These are phyloP conservation scores for Dolomedes plantarius DNA, from an alignment of 2,888 invertebrate genomes.

Conservation along the genomic window DNA sequence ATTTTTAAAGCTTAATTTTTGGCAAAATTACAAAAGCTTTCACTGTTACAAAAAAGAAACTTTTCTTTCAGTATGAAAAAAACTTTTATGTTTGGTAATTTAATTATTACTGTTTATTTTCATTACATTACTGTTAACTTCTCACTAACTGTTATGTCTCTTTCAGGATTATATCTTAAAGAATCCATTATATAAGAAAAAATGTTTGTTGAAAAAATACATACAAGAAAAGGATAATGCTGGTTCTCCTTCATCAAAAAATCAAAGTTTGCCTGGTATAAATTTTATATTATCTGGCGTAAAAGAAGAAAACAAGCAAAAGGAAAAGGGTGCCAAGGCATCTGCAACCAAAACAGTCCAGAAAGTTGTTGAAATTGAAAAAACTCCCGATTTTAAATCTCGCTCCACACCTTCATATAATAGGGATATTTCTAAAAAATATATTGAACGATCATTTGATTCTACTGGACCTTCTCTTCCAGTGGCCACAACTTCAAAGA, in stretches of 20 bases:
- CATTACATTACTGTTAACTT: too few relatives aligned
- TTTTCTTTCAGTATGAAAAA: too few relatives aligned
- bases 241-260: neutral
- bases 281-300: neutral
- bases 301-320: neutral
- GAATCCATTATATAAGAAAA: neutral
- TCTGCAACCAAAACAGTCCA: neutral
- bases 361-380: neutral
- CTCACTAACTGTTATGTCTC: too few relatives aligned
- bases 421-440: neutral
- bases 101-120: too few relatives aligned
- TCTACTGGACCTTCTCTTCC: too few relatives aligned
- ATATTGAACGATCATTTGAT: too few relatives aligned
- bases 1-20: too few relatives aligned
- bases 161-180: neutral
- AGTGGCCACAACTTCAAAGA: neutral
- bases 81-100: too few relatives aligned
- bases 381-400: neutral
- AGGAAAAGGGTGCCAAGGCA: neutral
- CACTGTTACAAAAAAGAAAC: too few relatives aligned
- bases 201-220: neutral
- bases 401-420: neutral
- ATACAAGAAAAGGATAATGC: neutral
- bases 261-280: neutral
- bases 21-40: too few relatives aligned